Percentiles rank a stretch among this genome's conserved stretches.
phyloP scores from a whole-genome alignment of 2,797 vertebrate species.

The Neosilurus hyrtlii region DNA sequence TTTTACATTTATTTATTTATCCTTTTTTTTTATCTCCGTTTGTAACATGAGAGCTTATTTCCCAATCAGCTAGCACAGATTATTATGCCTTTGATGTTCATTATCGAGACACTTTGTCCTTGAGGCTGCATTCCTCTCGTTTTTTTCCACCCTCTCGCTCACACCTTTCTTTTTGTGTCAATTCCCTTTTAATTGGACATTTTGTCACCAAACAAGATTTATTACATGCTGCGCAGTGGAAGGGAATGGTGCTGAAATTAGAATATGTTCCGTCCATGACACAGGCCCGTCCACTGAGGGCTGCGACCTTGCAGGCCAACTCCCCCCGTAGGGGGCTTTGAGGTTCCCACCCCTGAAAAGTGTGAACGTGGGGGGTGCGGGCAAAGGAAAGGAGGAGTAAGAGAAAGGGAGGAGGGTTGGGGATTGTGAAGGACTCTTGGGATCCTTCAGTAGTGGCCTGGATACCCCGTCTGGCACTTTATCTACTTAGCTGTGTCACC shows the following conservation, averaged over 20 bases:
- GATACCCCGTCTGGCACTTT: constrained; percentile 66
- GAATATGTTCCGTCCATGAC: constrained; percentile 69
- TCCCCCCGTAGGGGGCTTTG: constrained; percentile 26
- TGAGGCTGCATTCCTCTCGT: constrained; percentile 57
- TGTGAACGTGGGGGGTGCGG: constrained; percentile 22
- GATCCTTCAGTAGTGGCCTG: constrained; percentile 64
- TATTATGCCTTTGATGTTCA: constrained; percentile 55
- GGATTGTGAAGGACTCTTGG: constrained; percentile 53
- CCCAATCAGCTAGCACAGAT: constrained; percentile 54
- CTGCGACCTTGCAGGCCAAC: constrained; percentile 68
- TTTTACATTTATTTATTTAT: no score
- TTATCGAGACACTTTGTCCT: constrained; percentile 63
- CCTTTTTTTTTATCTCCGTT: constrained; percentile 33
- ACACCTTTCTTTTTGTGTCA: constrained; percentile 66
- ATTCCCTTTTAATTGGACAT: constrained; percentile 71
- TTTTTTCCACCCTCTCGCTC: constrained; percentile 47
- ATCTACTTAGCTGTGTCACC: constrained; percentile 75
- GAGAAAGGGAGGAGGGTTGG: constrained; percentile 48
- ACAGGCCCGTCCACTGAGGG: constrained; percentile 66
- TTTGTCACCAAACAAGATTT: constrained; percentile 73
- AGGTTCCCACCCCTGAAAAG: constrained; percentile 48
- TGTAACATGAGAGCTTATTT: constrained; percentile 49
- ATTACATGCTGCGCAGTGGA: constrained; percentile 63
- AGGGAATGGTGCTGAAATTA: constrained; percentile 70
- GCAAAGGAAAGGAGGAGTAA: constrained; percentile 16